Conservation (phyloP, 2,797 vertebrate genomes). For the Lacerta viridis region DNA sequence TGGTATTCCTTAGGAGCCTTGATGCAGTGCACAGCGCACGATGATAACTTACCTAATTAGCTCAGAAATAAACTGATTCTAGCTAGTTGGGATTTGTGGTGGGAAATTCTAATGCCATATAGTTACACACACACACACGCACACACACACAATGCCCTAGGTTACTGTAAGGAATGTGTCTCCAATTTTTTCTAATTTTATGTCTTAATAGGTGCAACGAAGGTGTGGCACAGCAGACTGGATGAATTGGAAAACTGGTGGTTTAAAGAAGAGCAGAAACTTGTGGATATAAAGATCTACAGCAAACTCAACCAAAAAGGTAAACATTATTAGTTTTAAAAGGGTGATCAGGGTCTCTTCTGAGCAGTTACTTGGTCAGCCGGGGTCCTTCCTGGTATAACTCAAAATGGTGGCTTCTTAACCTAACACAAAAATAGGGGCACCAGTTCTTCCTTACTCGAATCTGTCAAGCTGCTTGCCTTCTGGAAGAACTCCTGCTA, state of each 20-base stretch:
- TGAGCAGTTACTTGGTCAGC: not conserved
- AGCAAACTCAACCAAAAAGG: conserved; percentile 87
- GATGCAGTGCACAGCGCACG: too few species aligned
- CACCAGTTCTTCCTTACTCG: not conserved
- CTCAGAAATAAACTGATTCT: not conserved
- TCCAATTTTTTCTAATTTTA: not conserved
- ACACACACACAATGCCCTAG: too few species aligned
- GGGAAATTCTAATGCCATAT: too few species aligned
- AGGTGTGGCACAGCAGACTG: conserved; percentile 87
- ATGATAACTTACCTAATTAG: not conserved
- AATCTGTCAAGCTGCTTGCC: not conserved
- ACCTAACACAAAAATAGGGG: not conserved
- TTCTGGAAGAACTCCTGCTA: not conserved
- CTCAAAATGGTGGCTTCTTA: not conserved
- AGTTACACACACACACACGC: too few species aligned
- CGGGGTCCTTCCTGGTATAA: not conserved
- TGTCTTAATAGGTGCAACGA: conserved; percentile 68
- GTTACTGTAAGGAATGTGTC: too few species aligned
- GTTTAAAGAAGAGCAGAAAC: conserved; percentile 85
- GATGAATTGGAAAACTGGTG: conserved; percentile 84
- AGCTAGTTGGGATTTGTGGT: not conserved
- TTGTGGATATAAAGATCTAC: conserved; percentile 86
- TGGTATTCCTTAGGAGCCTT: too few species aligned
- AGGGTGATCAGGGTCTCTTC: not conserved
- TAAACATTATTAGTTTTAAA: conserved; percentile 60